phyloP scores from a whole-genome alignment of 2,797 vertebrate genomes.

The Micrastur ruficollis region DNA sequence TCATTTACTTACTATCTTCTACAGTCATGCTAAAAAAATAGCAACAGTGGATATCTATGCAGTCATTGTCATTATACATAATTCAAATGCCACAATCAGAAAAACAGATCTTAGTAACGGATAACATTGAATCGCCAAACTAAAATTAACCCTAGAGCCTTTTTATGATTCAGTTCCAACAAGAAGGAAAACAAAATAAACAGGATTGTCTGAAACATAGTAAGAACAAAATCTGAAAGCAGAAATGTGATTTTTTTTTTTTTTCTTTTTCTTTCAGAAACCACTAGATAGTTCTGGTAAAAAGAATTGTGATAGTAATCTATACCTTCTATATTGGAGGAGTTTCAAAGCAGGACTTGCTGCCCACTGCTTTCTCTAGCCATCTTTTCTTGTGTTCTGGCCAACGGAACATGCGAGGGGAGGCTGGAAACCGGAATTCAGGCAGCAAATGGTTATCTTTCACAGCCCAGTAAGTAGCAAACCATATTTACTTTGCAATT shows the following conservation, averaged over 20 bases:
- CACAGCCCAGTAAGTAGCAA: neutral
- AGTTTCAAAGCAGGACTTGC: neutral
- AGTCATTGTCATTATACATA: neutral
- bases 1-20: neutral
- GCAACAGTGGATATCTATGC: neutral
- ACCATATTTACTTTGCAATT: neutral
- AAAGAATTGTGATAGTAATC: neutral
- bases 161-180: conserved; percentile 4
- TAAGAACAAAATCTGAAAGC: neutral
- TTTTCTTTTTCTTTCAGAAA: neutral
- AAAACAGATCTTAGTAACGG: neutral
- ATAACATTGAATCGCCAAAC: neutral
- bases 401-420: neutral
- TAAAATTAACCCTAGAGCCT: neutral
- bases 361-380: neutral
- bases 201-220: neutral
- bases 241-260: neutral
- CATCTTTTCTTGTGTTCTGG: neutral
- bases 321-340: neutral
- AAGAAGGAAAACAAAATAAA: conserved; percentile 6
- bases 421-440: neutral
- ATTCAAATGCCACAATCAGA: neutral
- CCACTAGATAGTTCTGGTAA: neutral
- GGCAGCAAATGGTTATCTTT: neutral
- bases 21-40: neutral